phyloP scores from a whole-genome alignment of 2,797 vertebrate species.

The Epinephelus malabaricus region DNA sequence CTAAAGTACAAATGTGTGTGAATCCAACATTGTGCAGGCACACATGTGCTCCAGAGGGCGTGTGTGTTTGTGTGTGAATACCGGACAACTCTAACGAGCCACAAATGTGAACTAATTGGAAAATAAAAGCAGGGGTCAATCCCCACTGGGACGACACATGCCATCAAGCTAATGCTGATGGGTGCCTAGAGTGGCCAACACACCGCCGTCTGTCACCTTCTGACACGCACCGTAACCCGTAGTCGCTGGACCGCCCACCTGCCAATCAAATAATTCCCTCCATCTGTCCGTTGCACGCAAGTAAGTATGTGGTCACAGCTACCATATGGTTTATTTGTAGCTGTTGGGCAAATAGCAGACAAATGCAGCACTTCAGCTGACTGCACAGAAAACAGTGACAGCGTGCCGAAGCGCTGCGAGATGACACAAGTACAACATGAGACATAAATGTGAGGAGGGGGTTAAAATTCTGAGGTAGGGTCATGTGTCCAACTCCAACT shows the following conservation, averaged over 20 bases:
- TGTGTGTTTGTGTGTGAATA: background rate
- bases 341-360: conserved; percentile 49
- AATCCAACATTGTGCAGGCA: background rate
- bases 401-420: background rate
- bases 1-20: background rate
- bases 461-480: conserved; percentile 8
- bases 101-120: conserved; percentile 58
- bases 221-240: conserved; percentile 52
- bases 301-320: conserved; percentile 16
- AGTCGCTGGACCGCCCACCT: conserved; percentile 52
- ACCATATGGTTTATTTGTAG: conserved; percentile 52
- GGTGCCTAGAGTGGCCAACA: conserved; percentile 26
- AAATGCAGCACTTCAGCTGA: conserved; percentile 36
- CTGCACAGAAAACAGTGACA: conserved; percentile 8
- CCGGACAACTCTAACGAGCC: conserved; percentile 24
- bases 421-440: conserved; percentile 11
- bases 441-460: background rate
- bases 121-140: conserved; percentile 53
- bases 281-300: conserved; percentile 52
- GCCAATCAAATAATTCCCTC: conserved; percentile 55
- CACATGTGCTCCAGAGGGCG: background rate
- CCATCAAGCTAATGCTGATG: conserved; percentile 46
- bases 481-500: conserved; percentile 22
- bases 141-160: conserved; percentile 44
- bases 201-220: conserved; percentile 55